These are phyloP conservation scores for Pipistrellus nathusii DNA, from an alignment of 2,797 vertebrate genomes.

Conservation along the genomic window DNA sequence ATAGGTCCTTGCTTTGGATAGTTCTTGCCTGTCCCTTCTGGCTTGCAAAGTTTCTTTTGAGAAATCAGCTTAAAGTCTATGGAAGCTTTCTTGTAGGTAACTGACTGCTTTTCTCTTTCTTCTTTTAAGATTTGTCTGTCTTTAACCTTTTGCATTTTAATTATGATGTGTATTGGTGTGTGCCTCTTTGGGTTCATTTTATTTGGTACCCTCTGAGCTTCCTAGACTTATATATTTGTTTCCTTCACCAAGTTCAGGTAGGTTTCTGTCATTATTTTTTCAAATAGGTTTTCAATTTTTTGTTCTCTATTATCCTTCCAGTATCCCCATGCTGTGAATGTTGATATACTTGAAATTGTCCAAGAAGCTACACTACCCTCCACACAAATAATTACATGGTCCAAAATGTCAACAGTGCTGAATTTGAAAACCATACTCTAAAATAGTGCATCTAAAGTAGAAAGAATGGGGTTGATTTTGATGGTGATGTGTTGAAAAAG, in stretches of 20 bases:
- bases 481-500: neutral
- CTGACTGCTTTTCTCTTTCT: neutral
- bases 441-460: neutral
- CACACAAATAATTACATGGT: neutral
- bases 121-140: neutral
- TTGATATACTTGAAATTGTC: neutral
- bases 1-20: neutral
- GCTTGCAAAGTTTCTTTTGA: neutral
- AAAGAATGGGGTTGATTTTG: neutral
- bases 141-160: neutral
- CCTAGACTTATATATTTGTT: neutral
- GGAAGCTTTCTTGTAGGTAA: neutral
- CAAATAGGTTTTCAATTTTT: neutral
- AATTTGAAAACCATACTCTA: conserved; percentile 5
- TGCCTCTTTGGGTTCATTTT: neutral
- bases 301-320: neutral
- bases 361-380: neutral
- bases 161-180: neutral
- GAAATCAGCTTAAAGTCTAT: neutral
- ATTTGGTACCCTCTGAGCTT: neutral
- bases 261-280: neutral
- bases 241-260: neutral
- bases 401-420: neutral
- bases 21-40: neutral
- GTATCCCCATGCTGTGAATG: neutral